phyloP scores from a whole-genome alignment of 2,113 vertebrate species.

The Emydocephalus ijimae region DNA sequence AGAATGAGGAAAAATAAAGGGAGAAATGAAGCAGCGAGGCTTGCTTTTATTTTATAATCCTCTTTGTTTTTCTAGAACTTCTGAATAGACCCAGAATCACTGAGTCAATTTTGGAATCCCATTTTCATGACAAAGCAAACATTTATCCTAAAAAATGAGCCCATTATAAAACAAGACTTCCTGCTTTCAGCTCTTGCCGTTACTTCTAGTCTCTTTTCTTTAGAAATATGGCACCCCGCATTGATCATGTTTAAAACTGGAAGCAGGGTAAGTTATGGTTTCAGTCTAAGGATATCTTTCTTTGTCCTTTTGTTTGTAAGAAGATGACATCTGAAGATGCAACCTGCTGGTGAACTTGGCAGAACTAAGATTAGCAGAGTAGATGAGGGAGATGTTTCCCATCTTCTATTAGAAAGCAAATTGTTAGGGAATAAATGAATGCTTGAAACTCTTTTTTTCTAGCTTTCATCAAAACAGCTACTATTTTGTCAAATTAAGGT shows the following conservation, averaged over 20 bases:
- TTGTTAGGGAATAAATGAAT: neutral
- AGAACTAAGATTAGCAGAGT: neutral
- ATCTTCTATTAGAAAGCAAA: neutral
- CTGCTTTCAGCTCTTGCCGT: constrained; percentile 53
- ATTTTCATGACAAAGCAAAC: constrained; percentile 95
- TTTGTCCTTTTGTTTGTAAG: neutral
- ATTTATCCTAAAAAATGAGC: constrained; percentile 73
- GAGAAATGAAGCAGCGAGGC: constrained; percentile 65
- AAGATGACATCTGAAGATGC: neutral
- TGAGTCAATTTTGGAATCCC: constrained; percentile 97
- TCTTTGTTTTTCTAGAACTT: constrained; percentile 87
- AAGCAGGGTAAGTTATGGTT: constrained; percentile 64
- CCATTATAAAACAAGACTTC: constrained; percentile 81
- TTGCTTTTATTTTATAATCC: constrained; percentile 88
- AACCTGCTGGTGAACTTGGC: neutral
- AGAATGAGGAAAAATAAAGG: constrained; percentile 64
- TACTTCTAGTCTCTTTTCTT: constrained; percentile 56
- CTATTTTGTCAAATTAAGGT: neutral
- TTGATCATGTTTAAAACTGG: constrained; percentile 69
- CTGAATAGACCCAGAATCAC: constrained; percentile 87
- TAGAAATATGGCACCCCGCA: constrained; percentile 46
- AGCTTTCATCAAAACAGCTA: neutral
- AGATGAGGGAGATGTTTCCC: neutral
- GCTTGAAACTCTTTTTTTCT: neutral
- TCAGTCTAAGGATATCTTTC: neutral